Evolutionary conservation across 2,113 vertebrate genomes (phyloP).

Genomic region (Elephantulus edwardii): DNA sequence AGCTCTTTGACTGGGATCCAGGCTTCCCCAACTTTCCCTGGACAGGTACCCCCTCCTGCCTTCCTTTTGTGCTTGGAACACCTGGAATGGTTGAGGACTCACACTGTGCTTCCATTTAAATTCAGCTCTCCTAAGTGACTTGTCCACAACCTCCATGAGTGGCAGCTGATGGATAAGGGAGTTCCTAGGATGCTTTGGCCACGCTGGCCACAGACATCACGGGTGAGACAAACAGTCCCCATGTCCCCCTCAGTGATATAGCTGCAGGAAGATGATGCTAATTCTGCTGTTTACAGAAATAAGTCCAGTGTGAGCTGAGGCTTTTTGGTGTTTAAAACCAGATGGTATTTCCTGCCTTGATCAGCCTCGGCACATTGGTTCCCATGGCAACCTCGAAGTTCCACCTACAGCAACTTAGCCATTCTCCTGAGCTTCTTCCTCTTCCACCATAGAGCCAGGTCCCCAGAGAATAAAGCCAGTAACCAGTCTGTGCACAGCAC

Average conservation of each 20-base stretch:
- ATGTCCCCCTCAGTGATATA: conserved; percentile 40
- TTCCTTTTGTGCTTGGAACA: background rate
- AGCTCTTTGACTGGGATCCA: background rate
- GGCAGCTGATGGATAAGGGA: background rate
- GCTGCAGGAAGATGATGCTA: conserved; percentile 61
- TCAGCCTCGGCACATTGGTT: conserved; percentile 74
- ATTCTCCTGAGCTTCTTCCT: conserved; percentile 70
- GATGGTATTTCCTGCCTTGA: conserved; percentile 80
- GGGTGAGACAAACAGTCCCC: conserved; percentile 29
- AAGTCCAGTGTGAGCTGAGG: conserved; percentile 74
- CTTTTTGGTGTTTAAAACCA: conserved; percentile 76
- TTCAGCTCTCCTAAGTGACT: conserved; percentile 42
- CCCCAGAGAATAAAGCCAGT: conserved; percentile 50
- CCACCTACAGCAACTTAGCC: conserved; percentile 74
- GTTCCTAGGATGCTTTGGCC: conserved; percentile 11
- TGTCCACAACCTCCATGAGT: background rate
- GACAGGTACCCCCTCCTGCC: background rate
- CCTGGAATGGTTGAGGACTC: background rate
- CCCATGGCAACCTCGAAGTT: conserved; percentile 76
- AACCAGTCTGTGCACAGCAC: background rate
- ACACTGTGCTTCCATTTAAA: background rate
- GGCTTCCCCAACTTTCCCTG: background rate
- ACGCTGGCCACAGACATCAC: conserved; percentile 21
- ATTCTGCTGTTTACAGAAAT: conserved; percentile 78
- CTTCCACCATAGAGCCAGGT: conserved; percentile 11